These are phyloP conservation scores for Porites evermanni DNA, from an alignment of 92 coral and sea anemone genomes.

Conservation along the genomic window DNA sequence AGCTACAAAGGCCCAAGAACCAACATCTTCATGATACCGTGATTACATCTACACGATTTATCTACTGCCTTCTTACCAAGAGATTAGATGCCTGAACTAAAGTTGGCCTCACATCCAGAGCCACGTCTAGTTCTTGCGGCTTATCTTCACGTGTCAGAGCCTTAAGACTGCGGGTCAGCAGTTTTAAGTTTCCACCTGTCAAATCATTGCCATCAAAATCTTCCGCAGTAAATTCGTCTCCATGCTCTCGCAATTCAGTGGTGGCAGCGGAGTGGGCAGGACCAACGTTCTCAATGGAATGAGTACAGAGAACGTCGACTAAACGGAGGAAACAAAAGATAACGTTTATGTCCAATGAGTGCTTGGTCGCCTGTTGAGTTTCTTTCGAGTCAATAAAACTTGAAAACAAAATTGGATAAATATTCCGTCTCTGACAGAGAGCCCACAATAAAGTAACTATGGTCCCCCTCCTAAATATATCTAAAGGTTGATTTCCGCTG, in stretches of 20 bases:
- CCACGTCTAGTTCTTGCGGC: slow-evolving; percentile 76
- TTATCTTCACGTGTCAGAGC: slow-evolving; percentile 65
- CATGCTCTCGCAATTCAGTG: slow-evolving; percentile 63
- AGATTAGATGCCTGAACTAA: slow-evolving; percentile 87
- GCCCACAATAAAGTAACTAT: no score
- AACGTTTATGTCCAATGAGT: background rate
- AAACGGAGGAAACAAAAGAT: background rate
- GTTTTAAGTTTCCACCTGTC: slow-evolving; percentile 92
- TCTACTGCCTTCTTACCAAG: slow-evolving; percentile 43
- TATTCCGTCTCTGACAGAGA: no score
- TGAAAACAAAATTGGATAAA: no score
- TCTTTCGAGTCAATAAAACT: no score
- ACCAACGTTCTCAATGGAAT: slow-evolving; percentile 65
- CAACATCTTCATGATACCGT: no score
- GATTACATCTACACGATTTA: no score
- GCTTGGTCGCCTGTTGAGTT: no score
- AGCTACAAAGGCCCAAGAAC: no score
- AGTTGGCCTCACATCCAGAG: slow-evolving; percentile 80
- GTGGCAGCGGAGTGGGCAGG: slow-evolving; percentile 80
- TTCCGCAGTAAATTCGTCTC: slow-evolving; percentile 61
- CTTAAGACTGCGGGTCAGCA: slow-evolving; percentile 73
- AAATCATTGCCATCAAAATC: slow-evolving; percentile 78
- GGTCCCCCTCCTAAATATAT: no score
- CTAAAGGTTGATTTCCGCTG: no score
- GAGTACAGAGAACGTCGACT: slow-evolving; percentile 68